Conservation (phyloP, 2,797 vertebrate genomes). For the Parotocinclus haroldoi region DNA sequence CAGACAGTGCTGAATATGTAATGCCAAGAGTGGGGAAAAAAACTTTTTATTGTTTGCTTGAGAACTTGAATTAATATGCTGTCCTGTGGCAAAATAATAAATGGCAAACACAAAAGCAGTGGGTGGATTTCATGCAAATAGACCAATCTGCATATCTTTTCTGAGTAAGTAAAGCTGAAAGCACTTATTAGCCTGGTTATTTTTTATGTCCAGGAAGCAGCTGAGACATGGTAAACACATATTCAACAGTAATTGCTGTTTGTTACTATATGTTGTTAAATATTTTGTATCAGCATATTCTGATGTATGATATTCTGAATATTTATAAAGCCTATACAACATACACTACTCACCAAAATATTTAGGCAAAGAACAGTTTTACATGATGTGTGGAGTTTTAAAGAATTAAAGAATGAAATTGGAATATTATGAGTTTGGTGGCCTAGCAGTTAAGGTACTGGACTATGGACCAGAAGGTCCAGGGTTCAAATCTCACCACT, state of each 20-base stretch:
- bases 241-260: no score
- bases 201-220: slow-evolving; percentile 3
- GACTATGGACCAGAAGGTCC: no score
- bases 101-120: slow-evolving; percentile 17
- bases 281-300: background rate
- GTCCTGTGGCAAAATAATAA: slow-evolving; percentile 10
- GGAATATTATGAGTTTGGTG: no score
- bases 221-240: background rate
- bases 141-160: slow-evolving; percentile 22
- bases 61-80: slow-evolving; percentile 28
- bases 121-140: slow-evolving; percentile 25
- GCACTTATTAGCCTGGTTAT: slow-evolving; percentile 12
- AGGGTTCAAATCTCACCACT: no score
- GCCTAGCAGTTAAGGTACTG: no score
- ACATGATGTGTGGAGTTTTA: no score
- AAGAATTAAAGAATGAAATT: no score
- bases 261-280: background rate
- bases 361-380: no score
- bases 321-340: no score
- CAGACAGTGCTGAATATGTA: background rate
- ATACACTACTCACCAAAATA: no score
- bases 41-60: slow-evolving; percentile 30
- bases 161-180: slow-evolving; percentile 13
- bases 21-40: slow-evolving; percentile 18
- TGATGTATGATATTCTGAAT: background rate